Base-by-base conservation (phyloP, 92 coral and sea anemone species). In the Paragorgia papillata region DNA sequence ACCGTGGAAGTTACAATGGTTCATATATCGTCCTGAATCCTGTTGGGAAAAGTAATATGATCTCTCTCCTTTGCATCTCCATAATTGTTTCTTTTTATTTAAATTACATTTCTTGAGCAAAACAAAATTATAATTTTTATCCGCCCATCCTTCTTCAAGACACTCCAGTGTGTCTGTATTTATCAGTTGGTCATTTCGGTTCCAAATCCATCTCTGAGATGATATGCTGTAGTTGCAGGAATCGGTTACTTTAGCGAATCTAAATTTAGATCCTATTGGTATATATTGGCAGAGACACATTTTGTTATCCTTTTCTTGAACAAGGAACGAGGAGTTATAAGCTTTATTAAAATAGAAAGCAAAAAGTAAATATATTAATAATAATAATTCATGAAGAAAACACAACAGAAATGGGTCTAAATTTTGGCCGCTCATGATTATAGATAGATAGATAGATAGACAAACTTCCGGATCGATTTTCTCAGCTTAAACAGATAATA, bases 161-260 rank as follows among this genome's bases (percentile, higher is more conserved):
- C 73, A 66, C 48, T 66, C 56, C 1, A 66, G 31, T 32, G 5
- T 66, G 7, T 66, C 73, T 33, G 40, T 26, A 22, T 66, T 66
- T 27, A 66, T 15, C 18, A 66, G 73, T 66, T 66, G 73, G 26
- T 32, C 73, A 20, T 43, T 8, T 12, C 48, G 35, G 0, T 51
- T 66, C 73, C 73, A 66, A 1, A 66, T 0, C 73, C 73, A 66
- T 31, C 69, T 44, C 14, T 43, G 55, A 40, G 56, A 19, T 21
- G 9, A 7, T 20, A 54, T 54, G 40, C 26, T 66, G 27, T 9
- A 15, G 32, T 66, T n/a, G 73, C 73, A 66, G 0, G 43, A 27
- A 7, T 29, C n/a, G 21, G 37, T 62, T 13, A 21, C 68, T 62
- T 7, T 9, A 31, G 5, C 22, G 31, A 12, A 62, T 28, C 41